Evolutionary conservation across 1,140 invertebrate genomes (phyloP).

Genomic region (Uloborus diversus): DNA sequence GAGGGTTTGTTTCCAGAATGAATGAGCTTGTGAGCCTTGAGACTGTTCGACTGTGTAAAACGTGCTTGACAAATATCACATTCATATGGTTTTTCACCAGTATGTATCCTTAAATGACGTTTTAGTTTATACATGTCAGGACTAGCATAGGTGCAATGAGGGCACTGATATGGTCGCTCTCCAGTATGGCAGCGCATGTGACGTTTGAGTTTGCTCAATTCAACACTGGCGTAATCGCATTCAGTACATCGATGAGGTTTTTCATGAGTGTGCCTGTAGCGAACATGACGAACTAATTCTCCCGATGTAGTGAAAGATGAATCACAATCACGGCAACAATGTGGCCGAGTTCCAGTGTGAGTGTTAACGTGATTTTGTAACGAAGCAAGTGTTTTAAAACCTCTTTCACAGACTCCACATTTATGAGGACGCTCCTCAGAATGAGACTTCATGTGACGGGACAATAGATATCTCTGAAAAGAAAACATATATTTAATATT

Average conservation of each 20-base stretch:
- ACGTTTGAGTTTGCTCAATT: conserved; percentile 89
- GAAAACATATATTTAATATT: neutral
- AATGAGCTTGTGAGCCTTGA: conserved; percentile 93
- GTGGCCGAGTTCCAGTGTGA: conserved; percentile 94
- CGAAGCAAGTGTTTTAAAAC: conserved; percentile 93
- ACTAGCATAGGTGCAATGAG: conserved; percentile 96
- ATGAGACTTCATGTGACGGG: conserved; percentile 94
- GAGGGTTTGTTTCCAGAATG: conserved; percentile 95
- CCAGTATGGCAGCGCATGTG: conserved; percentile 94
- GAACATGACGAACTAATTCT: conserved; percentile 90
- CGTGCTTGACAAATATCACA: conserved; percentile 75
- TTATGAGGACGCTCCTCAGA: conserved; percentile 94
- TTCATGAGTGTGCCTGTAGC: conserved; percentile 87
- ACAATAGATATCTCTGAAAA: conserved; percentile 78
- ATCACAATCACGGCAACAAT: conserved; percentile 92
- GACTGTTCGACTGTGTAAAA: conserved; percentile 96
- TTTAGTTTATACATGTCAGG: conserved; percentile 97
- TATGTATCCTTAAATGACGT: conserved; percentile 73
- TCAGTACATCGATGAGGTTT: conserved; percentile 94
- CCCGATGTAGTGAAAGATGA: conserved; percentile 95
- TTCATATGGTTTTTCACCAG: conserved; percentile 74
- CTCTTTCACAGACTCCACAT: conserved; percentile 91
- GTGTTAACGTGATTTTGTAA: conserved; percentile 96
- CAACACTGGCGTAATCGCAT: conserved; percentile 94
- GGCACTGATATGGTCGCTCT: conserved; percentile 86